phyloP scores from a whole-genome alignment of 2,797 vertebrate species.

The Danionella dracula region DNA sequence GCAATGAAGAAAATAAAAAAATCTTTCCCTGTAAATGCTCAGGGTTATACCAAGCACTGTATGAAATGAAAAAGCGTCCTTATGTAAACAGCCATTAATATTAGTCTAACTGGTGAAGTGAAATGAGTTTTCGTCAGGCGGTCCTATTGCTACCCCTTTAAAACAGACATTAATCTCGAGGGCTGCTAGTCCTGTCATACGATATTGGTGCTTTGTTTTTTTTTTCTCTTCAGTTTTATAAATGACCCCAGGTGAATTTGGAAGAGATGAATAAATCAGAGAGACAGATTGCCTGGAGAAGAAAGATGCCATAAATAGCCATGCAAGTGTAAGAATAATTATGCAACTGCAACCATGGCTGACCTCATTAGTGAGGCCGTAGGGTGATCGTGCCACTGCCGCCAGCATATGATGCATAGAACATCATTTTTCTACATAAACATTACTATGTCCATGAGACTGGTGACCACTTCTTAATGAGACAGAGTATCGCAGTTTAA shows the following conservation, averaged over 20 bases:
- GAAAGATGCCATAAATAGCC: constrained; percentile 51
- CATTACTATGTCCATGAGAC: constrained; percentile 11
- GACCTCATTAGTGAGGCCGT: constrained; percentile 54
- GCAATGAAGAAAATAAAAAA: neutral
- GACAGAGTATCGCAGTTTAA: neutral
- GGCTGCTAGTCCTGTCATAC: constrained; percentile 42
- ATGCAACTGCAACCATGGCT: constrained; percentile 46
- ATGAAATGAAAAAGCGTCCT: neutral
- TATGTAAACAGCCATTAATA: constrained; percentile 2
- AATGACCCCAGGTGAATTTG: constrained; percentile 55
- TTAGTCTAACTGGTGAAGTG: neutral
- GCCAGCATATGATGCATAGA: constrained; percentile 51
- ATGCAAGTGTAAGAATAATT: constrained; percentile 49
- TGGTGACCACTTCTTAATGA: neutral
- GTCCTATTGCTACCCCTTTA: constrained; percentile 43
- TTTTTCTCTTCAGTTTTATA: constrained; percentile 53
- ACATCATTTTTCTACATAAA: constrained; percentile 43
- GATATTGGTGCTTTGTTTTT: constrained; percentile 38
- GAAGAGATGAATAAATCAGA: constrained; percentile 58
- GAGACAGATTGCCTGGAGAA: constrained; percentile 48
- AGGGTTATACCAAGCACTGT: neutral
- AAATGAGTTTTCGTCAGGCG: constrained; percentile 1
- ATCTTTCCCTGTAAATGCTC: neutral
- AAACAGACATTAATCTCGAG: constrained; percentile 48
- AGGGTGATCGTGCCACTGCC: constrained; percentile 45